A percentile compares a stretch with the other conserved stretches of the same genome.
These are phyloP conservation scores for Yponomeuta plumbellus DNA, from an alignment of 2,888 invertebrate species.

Conservation along the genomic window DNA sequence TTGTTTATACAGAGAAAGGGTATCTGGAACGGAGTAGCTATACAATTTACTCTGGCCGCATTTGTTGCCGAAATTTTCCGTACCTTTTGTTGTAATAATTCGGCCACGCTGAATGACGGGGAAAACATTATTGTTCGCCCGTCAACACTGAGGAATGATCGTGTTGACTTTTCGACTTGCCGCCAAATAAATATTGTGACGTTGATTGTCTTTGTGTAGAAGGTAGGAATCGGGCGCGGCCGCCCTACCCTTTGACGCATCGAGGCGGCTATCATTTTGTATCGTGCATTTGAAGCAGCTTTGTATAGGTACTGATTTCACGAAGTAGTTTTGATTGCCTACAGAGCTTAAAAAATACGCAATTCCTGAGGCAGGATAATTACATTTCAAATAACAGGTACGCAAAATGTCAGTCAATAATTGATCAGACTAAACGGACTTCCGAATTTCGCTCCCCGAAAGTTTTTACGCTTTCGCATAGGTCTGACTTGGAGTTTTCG, in stretches of 20 bases:
- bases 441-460: not conserved
- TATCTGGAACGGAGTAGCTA: not conserved
- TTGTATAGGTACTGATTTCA: too few species aligned
- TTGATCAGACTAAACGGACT: not conserved
- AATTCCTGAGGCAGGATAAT: too few species aligned
- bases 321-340: too few species aligned
- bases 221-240: conserved; percentile 3
- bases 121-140: conserved; percentile 43
- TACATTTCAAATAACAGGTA: too few species aligned
- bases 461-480: not conserved
- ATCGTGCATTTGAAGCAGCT: too few species aligned
- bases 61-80: not conserved
- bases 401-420: too few species aligned
- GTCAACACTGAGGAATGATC: conserved; percentile 51
- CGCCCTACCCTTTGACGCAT: conserved; percentile 9
- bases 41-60: not conserved
- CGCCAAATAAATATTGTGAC: conserved; percentile 41
- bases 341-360: too few species aligned
- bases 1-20: too few species aligned
- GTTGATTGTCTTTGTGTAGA: conserved; percentile 35
- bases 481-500: not conserved
- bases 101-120: conserved; percentile 15
- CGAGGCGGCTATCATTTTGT: not conserved
- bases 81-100: conserved; percentile 4
- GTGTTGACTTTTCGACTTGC: conserved; percentile 38